Evolutionary conservation across 2,888 invertebrate species (phyloP).

Genomic region (Drosophila merina): DNA sequence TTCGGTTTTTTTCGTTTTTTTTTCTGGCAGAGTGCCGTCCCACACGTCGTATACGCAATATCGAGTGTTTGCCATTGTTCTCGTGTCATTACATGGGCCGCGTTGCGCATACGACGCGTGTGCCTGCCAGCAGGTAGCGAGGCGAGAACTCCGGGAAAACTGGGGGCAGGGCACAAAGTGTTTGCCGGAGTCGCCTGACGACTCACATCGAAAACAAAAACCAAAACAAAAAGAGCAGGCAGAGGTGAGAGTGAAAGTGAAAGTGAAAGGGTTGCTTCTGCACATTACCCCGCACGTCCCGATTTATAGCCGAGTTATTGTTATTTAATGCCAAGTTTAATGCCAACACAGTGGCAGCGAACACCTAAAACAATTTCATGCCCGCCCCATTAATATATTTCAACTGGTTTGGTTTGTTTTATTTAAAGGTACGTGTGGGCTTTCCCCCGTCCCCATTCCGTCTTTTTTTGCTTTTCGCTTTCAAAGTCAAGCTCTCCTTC

Average conservation of each 20-base stretch:
- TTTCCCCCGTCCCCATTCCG: background rate
- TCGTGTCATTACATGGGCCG: conserved; percentile 30
- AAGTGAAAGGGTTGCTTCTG: conserved; percentile 53
- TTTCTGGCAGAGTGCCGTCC: conserved; percentile 15
- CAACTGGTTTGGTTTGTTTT: conserved; percentile 55
- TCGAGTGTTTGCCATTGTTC: conserved; percentile 41
- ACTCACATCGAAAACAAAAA: background rate
- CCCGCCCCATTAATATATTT: conserved; percentile 65
- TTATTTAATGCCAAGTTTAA: conserved; percentile 76
- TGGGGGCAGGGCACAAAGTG: too few relatives aligned
- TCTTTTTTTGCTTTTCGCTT: conserved; percentile 2
- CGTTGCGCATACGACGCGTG: conserved; percentile 57
- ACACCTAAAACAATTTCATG: conserved; percentile 73
- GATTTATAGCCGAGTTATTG: conserved; percentile 75
- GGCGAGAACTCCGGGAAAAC: conserved; percentile 45
- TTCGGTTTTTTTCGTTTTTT: background rate
- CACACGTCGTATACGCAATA: conserved; percentile 51
- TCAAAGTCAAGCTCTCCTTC: conserved; percentile 43
- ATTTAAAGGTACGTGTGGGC: conserved; percentile 44
- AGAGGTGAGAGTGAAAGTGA: conserved; percentile 11
- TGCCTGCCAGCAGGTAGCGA: conserved; percentile 43
- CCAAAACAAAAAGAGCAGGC: conserved; percentile 11
- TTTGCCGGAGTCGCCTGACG: too few relatives aligned
- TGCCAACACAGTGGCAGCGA: conserved; percentile 61
- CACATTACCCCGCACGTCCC: conserved; percentile 8